These are phyloP conservation scores for Clupea harengus DNA, from an alignment of 2,113 vertebrate genomes.

Conservation along the genomic window DNA sequence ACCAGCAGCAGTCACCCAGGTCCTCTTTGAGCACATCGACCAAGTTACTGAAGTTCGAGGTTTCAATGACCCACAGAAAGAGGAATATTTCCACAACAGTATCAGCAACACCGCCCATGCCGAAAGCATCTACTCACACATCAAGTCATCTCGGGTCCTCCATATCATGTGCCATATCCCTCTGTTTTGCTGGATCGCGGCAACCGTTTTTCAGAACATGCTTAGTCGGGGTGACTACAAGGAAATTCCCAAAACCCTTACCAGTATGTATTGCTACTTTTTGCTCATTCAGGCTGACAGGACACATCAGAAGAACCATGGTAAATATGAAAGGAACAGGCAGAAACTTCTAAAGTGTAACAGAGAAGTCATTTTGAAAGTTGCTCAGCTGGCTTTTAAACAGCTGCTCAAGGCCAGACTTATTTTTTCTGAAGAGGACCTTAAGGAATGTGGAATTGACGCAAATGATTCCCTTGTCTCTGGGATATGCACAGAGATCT, in stretches of 20 bases:
- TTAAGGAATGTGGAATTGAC: conserved; percentile 39
- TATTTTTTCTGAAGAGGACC: conserved; percentile 46
- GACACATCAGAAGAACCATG: conserved; percentile 27
- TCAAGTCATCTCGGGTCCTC: conserved; percentile 36
- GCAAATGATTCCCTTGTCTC: conserved; percentile 33
- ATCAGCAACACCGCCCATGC: conserved; percentile 19
- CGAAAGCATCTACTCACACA: conserved; percentile 27
- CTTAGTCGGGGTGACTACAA: not conserved
- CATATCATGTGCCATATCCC: conserved; percentile 44
- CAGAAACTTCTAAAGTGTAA: conserved; percentile 5
- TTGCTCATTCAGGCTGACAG: conserved; percentile 34
- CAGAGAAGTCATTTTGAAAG: conserved; percentile 28
- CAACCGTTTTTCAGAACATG: conserved; percentile 36
- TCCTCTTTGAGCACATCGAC: conserved; percentile 21
- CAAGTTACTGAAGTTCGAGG: conserved; percentile 41
- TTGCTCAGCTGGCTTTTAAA: conserved; percentile 37
- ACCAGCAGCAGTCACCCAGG: conserved; percentile 23
- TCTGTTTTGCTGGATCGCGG: conserved; percentile 41
- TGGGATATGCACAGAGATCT: conserved; percentile 40
- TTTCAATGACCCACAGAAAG: conserved; percentile 39
- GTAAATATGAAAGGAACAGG: not conserved
- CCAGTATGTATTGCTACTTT: conserved; percentile 36
- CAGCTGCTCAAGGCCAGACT: conserved; percentile 35
- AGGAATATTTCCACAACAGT: conserved; percentile 38
- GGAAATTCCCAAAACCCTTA: conserved; percentile 30